Conservation (phyloP, 2,888 invertebrate species). For the Folsomia candida region DNA sequence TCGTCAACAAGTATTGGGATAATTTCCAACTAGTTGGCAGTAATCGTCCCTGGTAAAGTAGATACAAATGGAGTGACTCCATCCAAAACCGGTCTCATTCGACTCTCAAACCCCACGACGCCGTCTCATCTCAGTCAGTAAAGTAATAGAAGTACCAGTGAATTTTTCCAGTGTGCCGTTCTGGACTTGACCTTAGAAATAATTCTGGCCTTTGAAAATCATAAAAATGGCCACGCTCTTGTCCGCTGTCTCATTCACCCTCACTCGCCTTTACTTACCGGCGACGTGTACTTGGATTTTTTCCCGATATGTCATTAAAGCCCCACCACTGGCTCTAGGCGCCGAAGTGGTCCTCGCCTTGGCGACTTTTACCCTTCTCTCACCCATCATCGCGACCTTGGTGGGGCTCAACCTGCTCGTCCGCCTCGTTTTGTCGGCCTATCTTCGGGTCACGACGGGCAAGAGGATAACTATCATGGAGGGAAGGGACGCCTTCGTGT, state of each 20-base stretch:
- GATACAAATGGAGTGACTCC: too few relatives aligned
- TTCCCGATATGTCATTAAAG: slow-evolving; percentile 40
- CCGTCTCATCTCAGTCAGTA: too few relatives aligned
- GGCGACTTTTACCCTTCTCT: slow-evolving; percentile 31
- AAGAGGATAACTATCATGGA: slow-evolving; percentile 28
- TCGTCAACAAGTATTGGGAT: too few relatives aligned
- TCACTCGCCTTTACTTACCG: slow-evolving; percentile 37
- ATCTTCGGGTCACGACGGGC: slow-evolving; percentile 19
- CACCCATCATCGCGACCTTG: slow-evolving; percentile 30
- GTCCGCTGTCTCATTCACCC: slow-evolving; percentile 15
- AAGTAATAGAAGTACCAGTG: too few relatives aligned
- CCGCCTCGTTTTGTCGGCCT: slow-evolving; percentile 16
- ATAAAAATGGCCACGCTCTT: too few relatives aligned
- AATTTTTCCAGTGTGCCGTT: too few relatives aligned
- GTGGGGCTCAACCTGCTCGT: slow-evolving; percentile 24
- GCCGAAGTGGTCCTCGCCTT: slow-evolving; percentile 40
- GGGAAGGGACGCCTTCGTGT: slow-evolving; percentile 36
- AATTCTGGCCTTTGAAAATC: too few relatives aligned
- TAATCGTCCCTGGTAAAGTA: too few relatives aligned
- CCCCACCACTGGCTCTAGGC: slow-evolving; percentile 36
- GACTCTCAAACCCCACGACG: too few relatives aligned
- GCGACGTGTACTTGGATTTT: slow-evolving; percentile 37
- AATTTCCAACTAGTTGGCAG: too few relatives aligned
- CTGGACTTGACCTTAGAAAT: too few relatives aligned
- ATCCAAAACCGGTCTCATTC: too few relatives aligned